Evolutionary conservation across 2,888 invertebrate genomes (phyloP), one percentile per base, ranked within the genome.

Genomic region (Scelioninae gen. 2): DNA sequence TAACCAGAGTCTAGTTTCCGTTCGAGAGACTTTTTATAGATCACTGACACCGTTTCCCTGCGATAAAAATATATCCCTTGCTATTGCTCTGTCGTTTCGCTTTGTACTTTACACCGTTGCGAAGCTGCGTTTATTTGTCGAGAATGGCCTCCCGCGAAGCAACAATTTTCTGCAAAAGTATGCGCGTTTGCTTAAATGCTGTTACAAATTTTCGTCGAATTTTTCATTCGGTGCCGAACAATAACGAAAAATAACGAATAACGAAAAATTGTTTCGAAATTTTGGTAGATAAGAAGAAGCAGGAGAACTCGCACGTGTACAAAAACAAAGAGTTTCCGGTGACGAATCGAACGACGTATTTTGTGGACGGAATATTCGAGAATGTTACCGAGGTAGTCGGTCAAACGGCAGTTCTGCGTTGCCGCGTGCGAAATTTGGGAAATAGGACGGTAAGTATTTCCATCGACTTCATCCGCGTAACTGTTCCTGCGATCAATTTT

Each of bases 371-470:
- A 28, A 69, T 57, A 58, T 72, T 50, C 15, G 71, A 75, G 57
- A 75, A 95, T 87, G 91, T 95, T 77, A 92, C 94, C 2, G 91
- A 93, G 13, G 92, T 94, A 45, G 93, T 94, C 13, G 94, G 94
- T 2, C 94, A 95, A 86, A 90, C 92, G 0, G 92, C 93, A 15
- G 88, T 93, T 76, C 88, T 95, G 76, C 90, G 92, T 80, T 95
- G 95, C 85, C 89, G 94, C 35, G 94, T 94, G 50, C 94, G 93
- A 84, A 93, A 94, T 85, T 92, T 94, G 82, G 94, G 94, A 57
- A 94, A 95, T 84, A 89, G 94, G 86, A 94, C 94, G 84, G 95
- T 95, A 85, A 91, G 92, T 88, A 46, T 67, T 61, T 61, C 22
- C 15, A 58, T 19, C 13, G 5, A 31, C n/a, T 15, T 39, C 7